Percentiles rank a stretch among this genome's conserved stretches.
phyloP scores from a whole-genome alignment of 1,140 invertebrate species.

The Monochamus saltuarius region DNA sequence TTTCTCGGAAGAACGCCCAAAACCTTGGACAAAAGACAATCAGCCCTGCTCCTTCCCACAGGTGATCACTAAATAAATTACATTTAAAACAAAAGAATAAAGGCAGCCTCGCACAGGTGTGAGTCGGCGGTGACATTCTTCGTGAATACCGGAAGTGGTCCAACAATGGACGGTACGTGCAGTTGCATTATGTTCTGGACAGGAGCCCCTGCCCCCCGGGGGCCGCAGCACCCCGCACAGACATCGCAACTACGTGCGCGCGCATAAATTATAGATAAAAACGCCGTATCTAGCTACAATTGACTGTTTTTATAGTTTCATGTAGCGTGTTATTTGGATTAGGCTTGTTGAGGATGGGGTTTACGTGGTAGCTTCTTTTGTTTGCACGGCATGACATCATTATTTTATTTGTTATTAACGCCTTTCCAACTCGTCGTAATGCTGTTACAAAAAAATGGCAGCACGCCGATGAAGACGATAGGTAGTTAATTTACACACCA shows the following conservation, averaged over 20 bases:
- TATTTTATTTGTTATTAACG: too few species aligned
- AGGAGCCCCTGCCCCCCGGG: conserved; percentile 12
- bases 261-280: conserved; percentile 26
- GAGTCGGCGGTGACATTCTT: conserved; percentile 29
- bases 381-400: too few species aligned
- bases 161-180: conserved; percentile 32
- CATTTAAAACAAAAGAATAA: conserved; percentile 14
- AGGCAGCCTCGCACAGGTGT: conserved; percentile 20
- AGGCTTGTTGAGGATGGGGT: too few species aligned
- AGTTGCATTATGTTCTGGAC: conserved; percentile 30
- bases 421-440: too few species aligned
- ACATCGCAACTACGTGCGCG: conserved; percentile 22
- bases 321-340: too few species aligned
- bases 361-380: too few species aligned
- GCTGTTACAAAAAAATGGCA: too few species aligned
- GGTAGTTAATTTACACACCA: too few species aligned
- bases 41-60: conserved; percentile 15
- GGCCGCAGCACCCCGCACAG: conserved; percentile 8
- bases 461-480: too few species aligned
- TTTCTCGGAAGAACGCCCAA: not conserved
- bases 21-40: not conserved
- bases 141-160: conserved; percentile 29
- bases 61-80: conserved; percentile 2
- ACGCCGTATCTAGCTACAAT: conserved; percentile 6
- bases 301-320: too few species aligned